Base-by-base conservation (phyloP, 2,888 invertebrate genomes). In the Tipula confusa region DNA sequence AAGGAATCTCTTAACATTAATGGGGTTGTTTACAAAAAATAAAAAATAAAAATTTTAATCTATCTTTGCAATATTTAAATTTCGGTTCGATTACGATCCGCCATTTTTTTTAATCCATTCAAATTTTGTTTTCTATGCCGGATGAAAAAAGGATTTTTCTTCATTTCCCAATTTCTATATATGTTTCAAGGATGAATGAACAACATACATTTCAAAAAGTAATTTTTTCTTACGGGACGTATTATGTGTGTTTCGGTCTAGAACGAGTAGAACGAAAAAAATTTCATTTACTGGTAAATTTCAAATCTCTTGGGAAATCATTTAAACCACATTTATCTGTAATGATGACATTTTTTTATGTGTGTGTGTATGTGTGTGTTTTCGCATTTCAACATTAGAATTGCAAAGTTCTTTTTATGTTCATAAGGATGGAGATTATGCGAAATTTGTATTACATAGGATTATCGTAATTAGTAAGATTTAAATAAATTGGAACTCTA, bases 231-330 rank as follows among this genome's bases (percentile, higher is more conserved):
- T 15, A 33, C 11, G 36, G 36, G 9, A 36, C 15, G 43, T 15
- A 43, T 43, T 15, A 43, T 9, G 2, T 64, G 24, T 43, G 15
- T 43, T n/a, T 43, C 18, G 64, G 36, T 11, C 11, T 36, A 36
- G 36, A 7, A 36, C 36, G n/a, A 15, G 43, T n/a, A 43, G 15
- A 43, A 43, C 2, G 43, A 43, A 43, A n/a, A 43, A 43, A 15
- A 43, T 15, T 36, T 15, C 5, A 15, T 64, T 24, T 64, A 18
- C 64, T 64, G 64, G 24, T 64, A 24, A 64, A 64, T 64, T 64
- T 64, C 24, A 64, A 64, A 31, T 84, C 84, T 83, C 84, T 15
- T 15, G 84, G 84, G 84, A 84, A 84, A 84, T 84, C 84, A 84
- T 31, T 36, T 84, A 84, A 84, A 83, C 84, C 84, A 79, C 84